Percentiles rank a stretch among this genome's conserved stretches.
phyloP scores from a whole-genome alignment of 2,113 vertebrate species.

The Plecotus auritus region DNA sequence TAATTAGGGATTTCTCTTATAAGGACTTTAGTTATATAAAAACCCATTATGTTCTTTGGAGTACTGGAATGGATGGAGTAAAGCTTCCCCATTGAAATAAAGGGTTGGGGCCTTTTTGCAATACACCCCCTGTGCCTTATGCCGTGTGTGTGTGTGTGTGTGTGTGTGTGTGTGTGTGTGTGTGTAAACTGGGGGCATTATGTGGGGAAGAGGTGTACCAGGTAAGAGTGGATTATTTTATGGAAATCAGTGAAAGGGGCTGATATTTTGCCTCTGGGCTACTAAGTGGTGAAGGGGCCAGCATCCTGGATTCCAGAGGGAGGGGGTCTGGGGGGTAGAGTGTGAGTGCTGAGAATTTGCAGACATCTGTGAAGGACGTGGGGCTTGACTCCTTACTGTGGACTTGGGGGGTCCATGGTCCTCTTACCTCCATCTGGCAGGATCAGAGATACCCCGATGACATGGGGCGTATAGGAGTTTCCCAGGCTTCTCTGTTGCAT shows the following conservation, averaged over 20 bases:
- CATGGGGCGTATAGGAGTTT: neutral
- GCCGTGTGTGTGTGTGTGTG: neutral
- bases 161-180: too few species aligned
- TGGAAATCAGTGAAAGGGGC: neutral
- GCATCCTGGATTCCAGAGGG: neutral
- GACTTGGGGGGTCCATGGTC: neutral
- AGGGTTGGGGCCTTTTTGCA: neutral
- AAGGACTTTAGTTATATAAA: conserved; percentile 13
- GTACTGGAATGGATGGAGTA: neutral
- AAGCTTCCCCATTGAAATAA: neutral
- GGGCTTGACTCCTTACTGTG: neutral
- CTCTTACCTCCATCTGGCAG: neutral
- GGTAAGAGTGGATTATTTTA: neutral
- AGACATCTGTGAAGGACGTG: neutral
- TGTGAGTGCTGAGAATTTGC: neutral
- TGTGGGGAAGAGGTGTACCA: neutral
- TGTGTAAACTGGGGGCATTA: neutral
- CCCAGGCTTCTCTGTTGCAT: neutral
- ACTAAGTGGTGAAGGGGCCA: neutral
- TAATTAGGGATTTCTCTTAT: neutral
- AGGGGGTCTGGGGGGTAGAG: neutral
- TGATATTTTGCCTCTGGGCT: neutral
- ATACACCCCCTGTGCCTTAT: neutral
- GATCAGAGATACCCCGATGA: neutral
- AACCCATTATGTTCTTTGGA: neutral